phyloP scores from a whole-genome alignment of 2,888 invertebrate species.

The Hydraecia micacea region DNA sequence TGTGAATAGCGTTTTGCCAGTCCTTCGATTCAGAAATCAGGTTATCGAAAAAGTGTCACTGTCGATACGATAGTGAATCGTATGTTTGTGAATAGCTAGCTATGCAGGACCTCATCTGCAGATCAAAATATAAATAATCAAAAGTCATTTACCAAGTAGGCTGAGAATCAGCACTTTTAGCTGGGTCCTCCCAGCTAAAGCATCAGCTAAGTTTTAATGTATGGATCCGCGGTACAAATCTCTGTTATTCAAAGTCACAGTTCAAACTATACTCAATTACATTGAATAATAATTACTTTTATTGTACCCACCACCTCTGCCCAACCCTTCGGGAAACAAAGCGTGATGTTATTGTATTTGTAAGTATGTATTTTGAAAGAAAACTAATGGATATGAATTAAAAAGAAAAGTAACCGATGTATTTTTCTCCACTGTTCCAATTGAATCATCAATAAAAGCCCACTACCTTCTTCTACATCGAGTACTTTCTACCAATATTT shows the following conservation, averaged over 20 bases:
- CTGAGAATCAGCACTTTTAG: neutral
- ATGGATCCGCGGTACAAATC: neutral
- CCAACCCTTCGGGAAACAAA: neutral
- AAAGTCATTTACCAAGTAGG: neutral
- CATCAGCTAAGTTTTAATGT: neutral
- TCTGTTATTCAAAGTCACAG: neutral
- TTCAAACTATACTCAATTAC: neutral
- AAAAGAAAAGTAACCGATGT: neutral
- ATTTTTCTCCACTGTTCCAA: neutral
- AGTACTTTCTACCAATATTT: conserved; percentile 19
- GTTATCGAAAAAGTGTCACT: too few species aligned
- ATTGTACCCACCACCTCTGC: neutral
- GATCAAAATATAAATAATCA: neutral
- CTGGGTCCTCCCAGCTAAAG: too few species aligned
- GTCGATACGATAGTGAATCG: too few species aligned
- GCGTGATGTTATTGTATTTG: neutral
- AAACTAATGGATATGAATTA: neutral
- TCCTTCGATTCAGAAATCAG: too few species aligned
- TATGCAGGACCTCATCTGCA: neutral
- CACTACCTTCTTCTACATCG: neutral
- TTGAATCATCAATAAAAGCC: neutral
- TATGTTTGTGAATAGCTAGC: too few species aligned
- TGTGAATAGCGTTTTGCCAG: too few species aligned
- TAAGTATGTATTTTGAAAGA: neutral
- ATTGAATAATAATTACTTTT: neutral